phyloP scores from a whole-genome alignment of 2,113 vertebrate species.

The Diphyllodes magnificus region DNA sequence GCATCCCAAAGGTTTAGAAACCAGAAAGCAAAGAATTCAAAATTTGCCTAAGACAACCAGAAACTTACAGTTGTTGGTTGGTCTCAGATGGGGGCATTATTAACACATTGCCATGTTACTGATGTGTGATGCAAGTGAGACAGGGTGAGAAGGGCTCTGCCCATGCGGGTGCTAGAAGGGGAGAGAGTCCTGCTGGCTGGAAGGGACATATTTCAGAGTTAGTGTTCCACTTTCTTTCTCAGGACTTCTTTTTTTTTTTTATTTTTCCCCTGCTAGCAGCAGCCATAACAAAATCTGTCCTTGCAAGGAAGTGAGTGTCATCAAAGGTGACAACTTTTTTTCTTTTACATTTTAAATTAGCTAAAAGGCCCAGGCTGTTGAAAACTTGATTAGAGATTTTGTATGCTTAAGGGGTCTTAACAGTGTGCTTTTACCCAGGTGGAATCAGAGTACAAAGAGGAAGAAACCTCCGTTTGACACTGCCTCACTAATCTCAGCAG shows the following conservation, averaged over 20 bases:
- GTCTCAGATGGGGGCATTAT: not conserved
- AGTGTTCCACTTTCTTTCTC: not conserved
- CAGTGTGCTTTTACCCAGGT: not conserved
- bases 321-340: not conserved
- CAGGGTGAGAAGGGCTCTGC: not conserved
- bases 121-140: not conserved
- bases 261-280: not conserved
- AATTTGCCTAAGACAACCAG: not conserved
- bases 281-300: not conserved
- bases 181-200: not conserved
- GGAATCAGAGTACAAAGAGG: not conserved
- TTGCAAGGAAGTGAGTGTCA: not conserved
- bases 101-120: not conserved
- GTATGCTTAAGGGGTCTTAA: not conserved
- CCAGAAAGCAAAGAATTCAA: not conserved
- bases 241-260: not conserved
- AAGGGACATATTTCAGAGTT: not conserved
- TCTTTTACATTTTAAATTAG: not conserved
- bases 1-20: not conserved
- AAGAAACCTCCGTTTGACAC: not conserved
- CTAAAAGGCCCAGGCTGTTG: not conserved
- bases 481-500: not conserved
- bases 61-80: not conserved
- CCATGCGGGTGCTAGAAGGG: fast-evolving
- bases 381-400: not conserved